phyloP scores from a whole-genome alignment of 1,140 invertebrate genomes.

The Centruroides sculpturatus region DNA sequence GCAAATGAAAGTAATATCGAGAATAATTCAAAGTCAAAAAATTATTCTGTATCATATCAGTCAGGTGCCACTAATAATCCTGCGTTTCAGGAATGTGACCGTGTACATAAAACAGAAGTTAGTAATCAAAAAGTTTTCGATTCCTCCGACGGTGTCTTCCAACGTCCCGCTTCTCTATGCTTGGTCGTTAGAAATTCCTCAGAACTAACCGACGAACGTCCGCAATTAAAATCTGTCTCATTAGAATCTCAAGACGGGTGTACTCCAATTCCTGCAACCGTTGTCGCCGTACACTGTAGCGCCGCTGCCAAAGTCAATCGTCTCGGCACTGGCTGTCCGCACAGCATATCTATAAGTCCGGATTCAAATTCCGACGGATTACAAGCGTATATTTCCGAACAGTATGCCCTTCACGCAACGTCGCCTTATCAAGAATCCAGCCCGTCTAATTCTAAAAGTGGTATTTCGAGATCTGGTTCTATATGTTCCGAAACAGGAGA shows the following conservation, averaged over 20 bases:
- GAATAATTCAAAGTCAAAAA: background rate
- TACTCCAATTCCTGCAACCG: conserved; percentile 1
- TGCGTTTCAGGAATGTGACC: background rate
- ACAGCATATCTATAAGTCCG: no score
- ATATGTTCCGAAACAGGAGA: conserved; percentile 20
- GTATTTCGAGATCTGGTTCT: conserved; percentile 16
- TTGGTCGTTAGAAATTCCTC: no score
- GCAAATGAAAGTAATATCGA: background rate
- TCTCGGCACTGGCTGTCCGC: background rate
- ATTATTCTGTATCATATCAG: background rate
- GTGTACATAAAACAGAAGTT: background rate
- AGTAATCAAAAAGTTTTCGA: background rate
- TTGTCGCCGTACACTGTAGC: background rate
- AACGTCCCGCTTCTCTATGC: background rate
- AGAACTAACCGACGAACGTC: no score
- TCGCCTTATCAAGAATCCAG: conserved; percentile 4
- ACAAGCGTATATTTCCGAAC: conserved; percentile 1
- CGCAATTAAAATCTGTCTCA: no score
- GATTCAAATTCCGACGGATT: no score
- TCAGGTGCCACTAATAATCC: background rate
- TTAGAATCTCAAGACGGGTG: no score
- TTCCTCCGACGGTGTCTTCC: background rate
- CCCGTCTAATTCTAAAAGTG: background rate
- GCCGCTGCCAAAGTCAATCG: conserved; percentile 1
- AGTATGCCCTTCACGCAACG: background rate